Conservation (phyloP, 92 coral and sea anemone genomes). For the Pocillopora meandrina region DNA sequence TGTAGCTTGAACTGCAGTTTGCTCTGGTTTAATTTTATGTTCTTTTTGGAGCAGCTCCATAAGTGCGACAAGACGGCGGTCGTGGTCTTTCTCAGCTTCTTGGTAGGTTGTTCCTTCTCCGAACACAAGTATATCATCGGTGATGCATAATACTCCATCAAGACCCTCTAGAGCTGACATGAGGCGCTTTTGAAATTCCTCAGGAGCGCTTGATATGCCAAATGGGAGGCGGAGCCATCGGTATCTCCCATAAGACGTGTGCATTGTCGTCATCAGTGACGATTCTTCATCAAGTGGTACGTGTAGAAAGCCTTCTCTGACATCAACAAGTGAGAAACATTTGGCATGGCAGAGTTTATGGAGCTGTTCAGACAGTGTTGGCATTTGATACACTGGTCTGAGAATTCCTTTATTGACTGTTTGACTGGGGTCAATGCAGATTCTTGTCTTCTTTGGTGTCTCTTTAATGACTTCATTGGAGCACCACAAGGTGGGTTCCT, state of each 20-base stretch:
- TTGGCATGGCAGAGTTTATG: no score
- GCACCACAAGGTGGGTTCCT: slow-evolving; percentile 53
- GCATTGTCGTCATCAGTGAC: no score
- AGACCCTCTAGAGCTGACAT: slow-evolving; percentile 49
- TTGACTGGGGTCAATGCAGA: slow-evolving; percentile 41
- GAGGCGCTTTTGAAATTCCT: no score
- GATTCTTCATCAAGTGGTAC: no score
- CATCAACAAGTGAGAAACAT: no score
- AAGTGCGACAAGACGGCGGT: slow-evolving; percentile 57
- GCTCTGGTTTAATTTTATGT: slow-evolving; percentile 46
- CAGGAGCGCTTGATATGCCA: no score
- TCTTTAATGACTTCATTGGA: slow-evolving; percentile 44
- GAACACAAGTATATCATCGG: slow-evolving; percentile 54
- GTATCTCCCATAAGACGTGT: no score
- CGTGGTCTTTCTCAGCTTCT: slow-evolving; percentile 58
- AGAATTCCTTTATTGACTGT: no score
- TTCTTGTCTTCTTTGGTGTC: slow-evolving; percentile 39
- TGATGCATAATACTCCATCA: slow-evolving; percentile 42
- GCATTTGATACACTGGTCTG: no score
- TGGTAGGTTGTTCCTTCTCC: slow-evolving; percentile 43
- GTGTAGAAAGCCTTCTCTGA: no score
- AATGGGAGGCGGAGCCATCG: no score
- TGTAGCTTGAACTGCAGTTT: slow-evolving; percentile 40
- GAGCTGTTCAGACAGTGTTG: no score
- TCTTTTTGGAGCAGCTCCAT: slow-evolving; percentile 61